Conservation (phyloP, 1,140 invertebrate genomes). For the Chymomyza costata region DNA sequence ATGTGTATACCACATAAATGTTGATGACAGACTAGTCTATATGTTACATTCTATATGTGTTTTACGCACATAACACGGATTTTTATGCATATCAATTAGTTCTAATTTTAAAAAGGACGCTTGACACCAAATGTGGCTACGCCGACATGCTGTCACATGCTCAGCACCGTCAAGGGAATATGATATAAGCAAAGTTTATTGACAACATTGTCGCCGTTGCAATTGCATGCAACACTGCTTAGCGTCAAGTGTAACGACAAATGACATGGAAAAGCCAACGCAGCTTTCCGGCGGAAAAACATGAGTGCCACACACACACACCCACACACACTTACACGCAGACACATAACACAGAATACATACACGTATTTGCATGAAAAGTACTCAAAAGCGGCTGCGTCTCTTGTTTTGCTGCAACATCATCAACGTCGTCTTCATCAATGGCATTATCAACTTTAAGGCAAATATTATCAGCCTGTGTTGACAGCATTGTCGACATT, state of each 20-base stretch:
- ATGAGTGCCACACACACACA: too few relatives aligned
- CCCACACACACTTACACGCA: too few relatives aligned
- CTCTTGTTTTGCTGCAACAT: constrained; percentile 21
- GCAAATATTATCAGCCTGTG: constrained; percentile 25
- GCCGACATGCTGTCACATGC: too few relatives aligned
- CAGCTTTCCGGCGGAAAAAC: constrained; percentile 30
- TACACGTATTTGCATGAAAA: too few relatives aligned
- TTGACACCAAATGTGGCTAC: constrained; percentile 38
- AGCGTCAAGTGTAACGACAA: constrained; percentile 15
- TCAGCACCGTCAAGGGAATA: constrained; percentile 5
- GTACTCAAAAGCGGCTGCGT: constrained; percentile 3
- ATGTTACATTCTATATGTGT: too few relatives aligned
- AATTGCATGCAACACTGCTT: constrained; percentile 4
- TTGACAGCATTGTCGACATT: constrained; percentile 12
- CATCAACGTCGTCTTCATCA: constrained; percentile 32
- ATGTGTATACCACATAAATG: too few relatives aligned
- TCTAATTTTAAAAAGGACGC: constrained; percentile 35
- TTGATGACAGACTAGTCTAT: too few relatives aligned
- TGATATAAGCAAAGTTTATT: constrained; percentile 23
- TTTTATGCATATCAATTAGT: constrained; percentile 72
- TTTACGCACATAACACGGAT: too few relatives aligned
- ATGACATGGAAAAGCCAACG: constrained; percentile 47
- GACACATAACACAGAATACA: too few relatives aligned
- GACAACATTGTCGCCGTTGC: constrained; percentile 10
- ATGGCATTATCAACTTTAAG: too few relatives aligned